These are phyloP conservation scores for Corynorhinus townsendii DNA, from an alignment of 2,113 vertebrate species.

Conservation along the genomic window DNA sequence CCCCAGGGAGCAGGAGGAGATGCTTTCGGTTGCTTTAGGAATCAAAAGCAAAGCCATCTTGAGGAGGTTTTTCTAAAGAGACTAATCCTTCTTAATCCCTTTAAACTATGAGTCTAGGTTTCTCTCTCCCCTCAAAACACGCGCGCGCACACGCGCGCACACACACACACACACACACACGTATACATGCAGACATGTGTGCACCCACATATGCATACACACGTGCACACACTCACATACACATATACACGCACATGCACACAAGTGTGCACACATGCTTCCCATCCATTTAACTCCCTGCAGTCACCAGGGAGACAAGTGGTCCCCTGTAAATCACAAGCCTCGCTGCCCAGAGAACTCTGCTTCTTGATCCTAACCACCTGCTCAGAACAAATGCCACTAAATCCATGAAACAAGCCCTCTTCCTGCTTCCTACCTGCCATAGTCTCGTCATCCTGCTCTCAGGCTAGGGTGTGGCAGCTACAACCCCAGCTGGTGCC, in stretches of 20 bases:
- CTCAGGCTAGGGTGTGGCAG: not conserved
- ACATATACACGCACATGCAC: not conserved
- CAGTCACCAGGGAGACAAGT: not conserved
- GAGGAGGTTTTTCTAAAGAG: not conserved
- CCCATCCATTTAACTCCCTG: not conserved
- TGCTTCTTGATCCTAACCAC: slow-evolving; percentile 2
- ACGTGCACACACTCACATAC: not conserved
- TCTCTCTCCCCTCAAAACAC: not conserved
- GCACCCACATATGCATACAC: too few species aligned
- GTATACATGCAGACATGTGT: not conserved
- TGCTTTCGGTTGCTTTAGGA: not conserved
- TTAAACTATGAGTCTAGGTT: not conserved
- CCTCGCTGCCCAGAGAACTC: not conserved
- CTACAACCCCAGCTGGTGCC: not conserved
- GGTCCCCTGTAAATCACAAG: not conserved
- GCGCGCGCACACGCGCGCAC: too few species aligned
- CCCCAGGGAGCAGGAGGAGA: not conserved
- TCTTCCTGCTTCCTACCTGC: not conserved
- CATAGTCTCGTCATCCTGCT: not conserved
- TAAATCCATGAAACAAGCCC: not conserved
- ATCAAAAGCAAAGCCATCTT: not conserved
- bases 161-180: too few species aligned
- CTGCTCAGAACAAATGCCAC: not conserved
- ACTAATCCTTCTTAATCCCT: not conserved
- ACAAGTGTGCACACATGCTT: not conserved